phyloP scores from a whole-genome alignment of 2,113 vertebrate genomes.

The Coreoperca whiteheadi region DNA sequence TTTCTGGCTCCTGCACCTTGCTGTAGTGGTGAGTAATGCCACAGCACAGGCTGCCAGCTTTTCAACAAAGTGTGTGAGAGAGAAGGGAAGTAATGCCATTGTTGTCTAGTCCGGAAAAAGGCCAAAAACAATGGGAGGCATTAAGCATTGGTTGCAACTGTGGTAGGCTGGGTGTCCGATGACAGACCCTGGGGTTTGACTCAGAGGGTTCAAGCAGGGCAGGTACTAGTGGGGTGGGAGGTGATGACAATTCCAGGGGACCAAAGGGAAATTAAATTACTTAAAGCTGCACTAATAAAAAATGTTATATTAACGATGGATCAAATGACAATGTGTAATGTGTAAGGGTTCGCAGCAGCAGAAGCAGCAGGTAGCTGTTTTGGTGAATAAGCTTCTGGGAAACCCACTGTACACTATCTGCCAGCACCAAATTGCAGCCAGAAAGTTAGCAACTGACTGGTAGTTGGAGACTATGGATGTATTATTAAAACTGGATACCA shows the following conservation, averaged over 20 bases:
- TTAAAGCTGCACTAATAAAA: background rate
- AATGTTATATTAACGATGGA: background rate
- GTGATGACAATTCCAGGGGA: background rate
- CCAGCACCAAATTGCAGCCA: background rate
- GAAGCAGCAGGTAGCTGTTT: too few species aligned
- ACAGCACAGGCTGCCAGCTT: background rate
- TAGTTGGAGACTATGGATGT: too few species aligned
- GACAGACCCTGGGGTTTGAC: slow-evolving; percentile 26
- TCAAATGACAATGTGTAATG: background rate
- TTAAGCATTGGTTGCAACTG: slow-evolving; percentile 25
- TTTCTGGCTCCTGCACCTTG: slow-evolving; percentile 15
- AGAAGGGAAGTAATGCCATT: slow-evolving; percentile 55
- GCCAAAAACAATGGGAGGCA: slow-evolving; percentile 41
- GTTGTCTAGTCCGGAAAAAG: slow-evolving; percentile 43
- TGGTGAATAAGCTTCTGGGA: too few species aligned
- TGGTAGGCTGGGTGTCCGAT: slow-evolving; percentile 1
- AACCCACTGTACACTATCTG: background rate
- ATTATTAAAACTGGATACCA: too few species aligned
- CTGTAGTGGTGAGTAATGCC: slow-evolving; percentile 37
- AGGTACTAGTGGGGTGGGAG: background rate
- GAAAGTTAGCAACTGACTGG: background rate
- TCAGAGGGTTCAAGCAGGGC: background rate
- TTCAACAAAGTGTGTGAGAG: slow-evolving; percentile 27
- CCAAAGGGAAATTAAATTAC: background rate
- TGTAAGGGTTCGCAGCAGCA: background rate